Evolutionary conservation across 2,113 vertebrate genomes (phyloP).

Genomic region (Ciconia stormi): DNA sequence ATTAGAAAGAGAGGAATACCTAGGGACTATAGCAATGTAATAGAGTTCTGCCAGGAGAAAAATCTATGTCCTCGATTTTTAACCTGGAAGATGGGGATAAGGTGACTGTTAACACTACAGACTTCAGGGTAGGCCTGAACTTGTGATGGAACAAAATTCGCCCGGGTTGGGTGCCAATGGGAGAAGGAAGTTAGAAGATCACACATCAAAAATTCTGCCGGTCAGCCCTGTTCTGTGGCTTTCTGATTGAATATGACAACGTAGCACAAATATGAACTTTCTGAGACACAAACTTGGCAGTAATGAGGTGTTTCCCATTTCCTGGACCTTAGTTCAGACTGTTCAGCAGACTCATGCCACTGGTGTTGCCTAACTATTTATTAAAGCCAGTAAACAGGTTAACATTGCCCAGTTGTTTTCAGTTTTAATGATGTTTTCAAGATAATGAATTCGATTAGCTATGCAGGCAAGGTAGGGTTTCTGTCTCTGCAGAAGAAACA

Average conservation of each 20-base stretch:
- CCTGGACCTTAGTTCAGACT: neutral
- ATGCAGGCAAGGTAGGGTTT: neutral
- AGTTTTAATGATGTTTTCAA: neutral
- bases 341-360: neutral
- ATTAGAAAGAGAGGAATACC: slow-evolving; percentile 57
- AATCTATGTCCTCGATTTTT: slow-evolving; percentile 46
- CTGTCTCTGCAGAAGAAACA: neutral
- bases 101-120: slow-evolving; percentile 18
- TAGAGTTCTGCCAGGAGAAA: slow-evolving; percentile 48
- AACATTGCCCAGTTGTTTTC: neutral
- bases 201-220: rapidly evolving
- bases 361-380: neutral
- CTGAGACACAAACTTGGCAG: neutral
- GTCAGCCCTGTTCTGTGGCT: neutral
- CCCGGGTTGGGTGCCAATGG: neutral
- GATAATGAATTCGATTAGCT: neutral
- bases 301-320: neutral
- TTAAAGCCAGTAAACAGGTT: neutral
- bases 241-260: neutral
- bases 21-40: slow-evolving; percentile 41
- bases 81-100: slow-evolving; percentile 55
- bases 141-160: neutral
- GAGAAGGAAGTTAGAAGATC: neutral
- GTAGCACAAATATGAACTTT: neutral
- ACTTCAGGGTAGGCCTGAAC: neutral